Base-by-base conservation (phyloP, 1,140 invertebrate genomes). In the Metopolophium dirhodum region DNA sequence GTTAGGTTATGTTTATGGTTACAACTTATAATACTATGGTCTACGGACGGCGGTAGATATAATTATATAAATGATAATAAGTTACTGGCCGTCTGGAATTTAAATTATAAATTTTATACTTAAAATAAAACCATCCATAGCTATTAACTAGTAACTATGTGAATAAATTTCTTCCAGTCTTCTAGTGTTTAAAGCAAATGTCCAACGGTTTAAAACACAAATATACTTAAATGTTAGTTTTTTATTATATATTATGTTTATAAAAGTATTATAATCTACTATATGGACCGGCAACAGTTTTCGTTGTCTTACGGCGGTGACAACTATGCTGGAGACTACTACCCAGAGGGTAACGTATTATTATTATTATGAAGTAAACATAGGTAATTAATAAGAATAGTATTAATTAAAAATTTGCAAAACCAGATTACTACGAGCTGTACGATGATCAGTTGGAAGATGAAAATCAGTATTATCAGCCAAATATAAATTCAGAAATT, bases 341-440 rank as follows among this genome's bases (percentile, higher is more conserved):
- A 30, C 20, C 14, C 57, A 8, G 14, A 11, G 4, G 89, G 89
- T 90, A 90, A 90, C 26, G 1, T 90, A 23, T 30, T 68, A 68
- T 35, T 54, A 18, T 9, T 45, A 45, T 47, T 77, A 77, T 6
- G 4, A 68, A 77, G 1, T n/a, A n/a, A 30, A 57, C 8, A 57
- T 41, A 51, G 49, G 49, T 51, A 26, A 26, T 23, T 26, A 41
- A 54, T 57, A 6, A 54, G 7, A 35, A 89, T 2, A 3, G 1
- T 90, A 68, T 35, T 90, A 90, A 45, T 68, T n/a, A 0, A 68
- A 51, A 90, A 14, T 45, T 68, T 7, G 20, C 14, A n/a, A 30
- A n/a, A 22, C 37, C 26, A 90, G 89, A 90, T 35, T 90, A 90
- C 41, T 68, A 90, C 23, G 89, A 90, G n/a, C n/a, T 68, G 14